Evolutionary conservation across 2,113 vertebrate genomes (phyloP).

Genomic region (Lophochroa leadbeateri): DNA sequence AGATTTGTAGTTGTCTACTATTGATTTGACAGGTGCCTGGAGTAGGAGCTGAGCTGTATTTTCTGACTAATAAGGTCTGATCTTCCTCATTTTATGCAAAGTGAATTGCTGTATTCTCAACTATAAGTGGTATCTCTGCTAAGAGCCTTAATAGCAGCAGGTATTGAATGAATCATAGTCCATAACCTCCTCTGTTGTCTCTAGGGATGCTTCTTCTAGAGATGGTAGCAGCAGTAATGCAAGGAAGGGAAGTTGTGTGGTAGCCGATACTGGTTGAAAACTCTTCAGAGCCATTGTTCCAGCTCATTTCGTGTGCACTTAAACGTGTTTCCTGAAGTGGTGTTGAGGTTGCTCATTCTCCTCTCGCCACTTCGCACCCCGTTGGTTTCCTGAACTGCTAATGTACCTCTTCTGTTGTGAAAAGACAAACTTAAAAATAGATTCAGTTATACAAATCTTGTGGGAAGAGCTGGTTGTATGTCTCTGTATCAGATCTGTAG

Average conservation of each 20-base stretch:
- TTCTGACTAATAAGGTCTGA: too few relatives aligned
- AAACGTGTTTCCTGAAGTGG: background rate
- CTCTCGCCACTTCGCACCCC: background rate
- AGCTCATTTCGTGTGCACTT: background rate
- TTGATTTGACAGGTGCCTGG: too few relatives aligned
- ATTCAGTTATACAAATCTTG: background rate
- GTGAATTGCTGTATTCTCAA: background rate
- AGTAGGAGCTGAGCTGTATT: too few relatives aligned
- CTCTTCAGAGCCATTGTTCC: background rate
- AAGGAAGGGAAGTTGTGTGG: background rate
- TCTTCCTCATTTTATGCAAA: slow-evolving; percentile 19
- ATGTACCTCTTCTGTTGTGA: background rate
- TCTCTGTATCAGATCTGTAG: background rate
- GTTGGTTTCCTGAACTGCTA: slow-evolving; percentile 17
- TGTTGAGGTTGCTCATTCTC: background rate
- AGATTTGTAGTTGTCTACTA: too few relatives aligned
- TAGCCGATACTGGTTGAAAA: background rate
- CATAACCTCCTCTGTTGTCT: background rate
- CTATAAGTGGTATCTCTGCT: background rate
- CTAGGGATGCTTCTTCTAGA: background rate
- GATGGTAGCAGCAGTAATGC: background rate
- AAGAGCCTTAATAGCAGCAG: background rate
- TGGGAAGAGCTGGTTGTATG: background rate
- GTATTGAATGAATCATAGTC: background rate
- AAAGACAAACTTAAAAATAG: slow-evolving; percentile 9